Base-by-base conservation (phyloP, 1,140 invertebrate genomes). In the Calycopis cecrops region DNA sequence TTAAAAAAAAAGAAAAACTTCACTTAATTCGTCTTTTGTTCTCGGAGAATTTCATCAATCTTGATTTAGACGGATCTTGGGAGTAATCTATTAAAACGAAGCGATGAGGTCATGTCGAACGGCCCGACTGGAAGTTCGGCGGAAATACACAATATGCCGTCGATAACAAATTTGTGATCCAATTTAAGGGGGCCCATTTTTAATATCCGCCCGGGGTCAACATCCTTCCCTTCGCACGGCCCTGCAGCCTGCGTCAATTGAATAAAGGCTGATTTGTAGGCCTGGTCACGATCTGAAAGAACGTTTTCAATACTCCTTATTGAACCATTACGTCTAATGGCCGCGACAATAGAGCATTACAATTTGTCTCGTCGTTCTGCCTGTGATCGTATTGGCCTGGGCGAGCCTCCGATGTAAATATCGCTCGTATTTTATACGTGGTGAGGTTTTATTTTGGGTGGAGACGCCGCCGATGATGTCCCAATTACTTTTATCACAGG, bases 261-360 rank as follows among this genome's bases (percentile, higher is more conserved):
- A 76, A 85, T 81, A 75, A 80, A 78, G 69, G 67, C 65, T 70
- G 71, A 78, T 78, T 76, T 74, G 75, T 78, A 69, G 70, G 72
- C 75, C 71, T 66, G 65, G 55, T 48, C 65, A 61, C 70, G 61
- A 62, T 65, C 69, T 77, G 70, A 75, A 79, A 78, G 71, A 79
- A 73, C 79, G 75, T 76, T 81, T 79, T 81, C 82, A 84, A 84
- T 84, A 82, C 79, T 79, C 67, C 71, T 80, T 71, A 80, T 82
- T 84, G 76, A 76, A 68, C 80, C 74, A 82, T 85, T 85, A 81
- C 61, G 57, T 71, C 63, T 82, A 85, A 83, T 85, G 63, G 79
- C 67, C 71, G 64, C 71, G 68, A 85, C 82, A 85, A 85, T 82
- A 81, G 80, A 69, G 66, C 73, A 79, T 84, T 73, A 84, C 79